These are phyloP conservation scores for Norana najaformis DNA, from an alignment of 2,888 invertebrate species.

Conservation along the genomic window DNA sequence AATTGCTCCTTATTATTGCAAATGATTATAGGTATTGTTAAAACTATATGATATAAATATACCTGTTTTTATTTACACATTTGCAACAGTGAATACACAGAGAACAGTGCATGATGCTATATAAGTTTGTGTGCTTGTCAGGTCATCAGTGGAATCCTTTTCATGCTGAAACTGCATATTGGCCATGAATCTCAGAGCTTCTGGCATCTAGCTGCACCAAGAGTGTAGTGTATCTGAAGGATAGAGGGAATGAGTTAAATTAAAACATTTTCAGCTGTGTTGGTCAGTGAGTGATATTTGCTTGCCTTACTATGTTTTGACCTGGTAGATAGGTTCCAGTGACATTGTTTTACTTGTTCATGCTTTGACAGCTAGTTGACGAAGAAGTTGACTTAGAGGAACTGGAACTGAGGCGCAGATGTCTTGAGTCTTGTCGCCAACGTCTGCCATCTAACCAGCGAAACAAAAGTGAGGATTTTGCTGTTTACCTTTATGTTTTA, in stretches of 20 bases:
- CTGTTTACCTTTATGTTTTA: neutral
- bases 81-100: neutral
- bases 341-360: neutral
- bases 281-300: no score
- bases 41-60: neutral
- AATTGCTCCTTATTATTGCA: neutral
- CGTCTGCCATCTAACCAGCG: neutral
- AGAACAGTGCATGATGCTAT: neutral
- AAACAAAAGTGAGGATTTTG: conserved; percentile 10
- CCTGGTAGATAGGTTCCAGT: no score
- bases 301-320: no score
- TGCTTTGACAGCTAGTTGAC: neutral
- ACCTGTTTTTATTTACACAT: neutral
- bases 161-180: no score
- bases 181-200: no score
- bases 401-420: conserved; percentile 8
- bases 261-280: no score
- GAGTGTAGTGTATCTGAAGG: no score
- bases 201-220: no score
- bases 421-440: conserved; percentile 16
- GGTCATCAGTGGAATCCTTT: no score
- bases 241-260: no score
- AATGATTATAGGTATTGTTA: neutral
- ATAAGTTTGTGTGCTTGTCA: neutral
- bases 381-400: neutral